phyloP scores from a whole-genome alignment of 2,888 invertebrate species.

The Artemia sp. region DNA sequence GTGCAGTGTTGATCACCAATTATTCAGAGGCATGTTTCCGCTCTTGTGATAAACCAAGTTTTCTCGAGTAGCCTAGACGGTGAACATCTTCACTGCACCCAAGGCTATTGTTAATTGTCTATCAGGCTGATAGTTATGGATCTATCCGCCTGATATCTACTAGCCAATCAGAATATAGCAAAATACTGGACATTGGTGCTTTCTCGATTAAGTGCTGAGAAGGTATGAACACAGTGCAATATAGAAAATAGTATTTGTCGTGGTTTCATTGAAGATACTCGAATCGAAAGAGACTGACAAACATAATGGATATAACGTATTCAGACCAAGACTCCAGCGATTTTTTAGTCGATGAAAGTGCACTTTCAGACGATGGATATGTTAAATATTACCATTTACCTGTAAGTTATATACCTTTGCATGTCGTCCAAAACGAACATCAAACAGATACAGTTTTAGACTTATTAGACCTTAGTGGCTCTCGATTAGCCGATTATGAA shows the following conservation, averaged over 20 bases:
- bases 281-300: too few relatives aligned
- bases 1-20: too few relatives aligned
- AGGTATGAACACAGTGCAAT: too few relatives aligned
- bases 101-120: slow-evolving; percentile 14
- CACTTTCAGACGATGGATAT: slow-evolving; percentile 1
- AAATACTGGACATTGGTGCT: too few relatives aligned
- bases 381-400: slow-evolving; percentile 9
- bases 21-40: too few relatives aligned
- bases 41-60: too few relatives aligned
- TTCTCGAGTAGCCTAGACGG: too few relatives aligned
- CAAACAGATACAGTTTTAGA: slow-evolving; percentile 7
- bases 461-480: background rate
- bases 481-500: slow-evolving; percentile 3
- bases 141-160: background rate
- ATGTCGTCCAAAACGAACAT: slow-evolving; percentile 6
- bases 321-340: slow-evolving; percentile 8
- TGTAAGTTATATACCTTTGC: background rate
- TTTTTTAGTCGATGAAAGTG: slow-evolving; percentile 3
- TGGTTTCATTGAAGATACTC: too few relatives aligned
- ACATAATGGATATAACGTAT: background rate
- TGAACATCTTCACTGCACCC: background rate
- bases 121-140: slow-evolving; percentile 3
- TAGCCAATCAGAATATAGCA: background rate
- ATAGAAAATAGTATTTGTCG: too few relatives aligned
- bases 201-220: too few relatives aligned